Evolutionary conservation across 2,888 invertebrate genomes (phyloP).

Genomic region (Arctia plantaginis): DNA sequence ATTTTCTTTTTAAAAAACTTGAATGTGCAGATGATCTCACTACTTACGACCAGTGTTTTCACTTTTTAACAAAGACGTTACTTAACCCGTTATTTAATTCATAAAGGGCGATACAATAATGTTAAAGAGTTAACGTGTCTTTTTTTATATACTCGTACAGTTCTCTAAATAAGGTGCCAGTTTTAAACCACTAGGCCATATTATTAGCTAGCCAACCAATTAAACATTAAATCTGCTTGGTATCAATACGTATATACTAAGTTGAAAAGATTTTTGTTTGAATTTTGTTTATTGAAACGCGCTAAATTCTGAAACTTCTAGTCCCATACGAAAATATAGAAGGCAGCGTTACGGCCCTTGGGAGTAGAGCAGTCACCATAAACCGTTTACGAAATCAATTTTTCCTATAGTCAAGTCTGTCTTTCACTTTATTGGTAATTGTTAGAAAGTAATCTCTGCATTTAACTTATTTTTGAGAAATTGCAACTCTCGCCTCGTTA

Average conservation of each 20-base stretch:
- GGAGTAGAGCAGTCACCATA: too few species aligned
- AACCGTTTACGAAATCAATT: too few species aligned
- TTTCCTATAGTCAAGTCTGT: too few species aligned
- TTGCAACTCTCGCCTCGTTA: background rate
- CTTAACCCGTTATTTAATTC: conserved; percentile 27
- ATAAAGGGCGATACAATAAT: conserved; percentile 10
- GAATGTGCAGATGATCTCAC: conserved; percentile 17
- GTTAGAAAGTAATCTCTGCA: too few species aligned
- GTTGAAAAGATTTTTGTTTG: background rate
- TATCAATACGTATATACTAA: background rate
- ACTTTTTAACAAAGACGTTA: conserved; percentile 24
- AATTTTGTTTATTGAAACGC: background rate
- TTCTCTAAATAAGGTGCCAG: conserved; percentile 23
- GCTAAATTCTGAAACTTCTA: too few species aligned
- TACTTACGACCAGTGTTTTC: conserved; percentile 28
- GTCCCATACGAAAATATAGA: too few species aligned
- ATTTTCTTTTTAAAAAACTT: background rate
- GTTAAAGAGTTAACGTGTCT: conserved; percentile 30
- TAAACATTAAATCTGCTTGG: background rate
- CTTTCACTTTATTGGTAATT: too few species aligned
- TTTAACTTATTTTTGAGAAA: background rate
- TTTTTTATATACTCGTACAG: conserved; percentile 26
- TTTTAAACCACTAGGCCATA: background rate
- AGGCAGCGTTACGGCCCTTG: too few species aligned
- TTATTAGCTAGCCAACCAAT: conserved; percentile 1